A percentile compares a stretch with the other conserved stretches of the same genome.
Evolutionary conservation across 1,140 invertebrate species (phyloP).

Genomic region (Asobara japonica): DNA sequence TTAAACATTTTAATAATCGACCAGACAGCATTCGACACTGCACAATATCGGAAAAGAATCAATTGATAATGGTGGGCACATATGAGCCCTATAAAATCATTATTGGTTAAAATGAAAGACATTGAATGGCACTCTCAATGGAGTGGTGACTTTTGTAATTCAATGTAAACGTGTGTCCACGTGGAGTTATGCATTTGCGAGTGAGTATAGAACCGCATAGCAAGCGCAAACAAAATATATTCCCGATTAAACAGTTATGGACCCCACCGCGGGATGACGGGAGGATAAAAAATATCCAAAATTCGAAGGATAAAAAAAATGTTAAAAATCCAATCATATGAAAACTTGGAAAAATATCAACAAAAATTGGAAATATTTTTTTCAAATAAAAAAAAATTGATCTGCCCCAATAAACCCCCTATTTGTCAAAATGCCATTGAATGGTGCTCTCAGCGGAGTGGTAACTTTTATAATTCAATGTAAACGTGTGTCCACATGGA

Average conservation of each 20-base stretch:
- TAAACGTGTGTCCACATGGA: conserved; percentile 48
- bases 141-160: conserved; percentile 43
- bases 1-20: no score
- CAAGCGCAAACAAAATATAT: conserved; percentile 48
- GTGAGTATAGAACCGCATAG: conserved; percentile 40
- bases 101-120: not conserved
- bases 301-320: no score
- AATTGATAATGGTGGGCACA: not conserved
- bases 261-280: no score
- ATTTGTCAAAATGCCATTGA: no score
- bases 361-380: no score
- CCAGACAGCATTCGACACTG: no score
- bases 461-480: conserved; percentile 52
- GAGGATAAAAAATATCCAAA: no score
- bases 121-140: not conserved
- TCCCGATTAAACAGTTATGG: conserved; percentile 48
- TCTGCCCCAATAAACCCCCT: no score
- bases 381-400: no score
- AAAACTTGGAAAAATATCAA: no score
- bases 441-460: not conserved
- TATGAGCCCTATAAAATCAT: not conserved
- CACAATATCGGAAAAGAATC: no score
- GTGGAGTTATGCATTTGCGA: conserved; percentile 36
- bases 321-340: no score
- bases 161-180: conserved; percentile 55